A percentile compares a stretch with the other conserved stretches of the same genome.
These are phyloP conservation scores for Lethrus apterus DNA, from an alignment of 1,140 invertebrate species.

Conservation along the genomic window DNA sequence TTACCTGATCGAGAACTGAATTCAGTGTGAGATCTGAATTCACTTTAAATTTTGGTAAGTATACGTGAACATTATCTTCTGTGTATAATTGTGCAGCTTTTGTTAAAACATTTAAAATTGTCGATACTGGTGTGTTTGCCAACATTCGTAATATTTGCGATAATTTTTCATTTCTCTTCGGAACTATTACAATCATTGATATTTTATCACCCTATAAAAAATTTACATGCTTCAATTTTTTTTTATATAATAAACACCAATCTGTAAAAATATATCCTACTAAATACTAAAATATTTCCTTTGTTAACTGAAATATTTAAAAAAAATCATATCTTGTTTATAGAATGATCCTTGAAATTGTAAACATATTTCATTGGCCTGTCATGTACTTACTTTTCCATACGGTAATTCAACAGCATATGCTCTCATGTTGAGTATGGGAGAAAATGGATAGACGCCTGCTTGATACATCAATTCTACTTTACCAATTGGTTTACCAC, in stretches of 20 bases:
- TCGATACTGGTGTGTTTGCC: slow-evolving; percentile 45
- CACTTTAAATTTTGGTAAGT: slow-evolving; percentile 64
- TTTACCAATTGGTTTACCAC: slow-evolving; percentile 43
- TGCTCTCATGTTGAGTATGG: slow-evolving; percentile 49
- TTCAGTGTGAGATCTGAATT: slow-evolving; percentile 56
- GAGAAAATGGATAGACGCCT: slow-evolving; percentile 46
- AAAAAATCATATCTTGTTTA: slow-evolving; percentile 12
- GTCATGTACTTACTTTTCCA: slow-evolving; percentile 40
- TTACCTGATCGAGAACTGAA: slow-evolving; percentile 48
- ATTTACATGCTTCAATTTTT: too few species aligned
- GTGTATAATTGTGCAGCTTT: slow-evolving; percentile 40
- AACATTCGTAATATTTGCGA: slow-evolving; percentile 48
- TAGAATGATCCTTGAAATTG: background rate
- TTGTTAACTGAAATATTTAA: slow-evolving; percentile 14
- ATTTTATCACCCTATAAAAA: slow-evolving; percentile 49
- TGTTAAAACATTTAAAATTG: slow-evolving; percentile 47
- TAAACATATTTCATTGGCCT: background rate
- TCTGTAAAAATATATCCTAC: too few species aligned
- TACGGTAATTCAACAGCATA: slow-evolving; percentile 68
- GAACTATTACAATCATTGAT: slow-evolving; percentile 62
- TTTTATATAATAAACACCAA: too few species aligned
- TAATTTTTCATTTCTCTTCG: slow-evolving; percentile 43
- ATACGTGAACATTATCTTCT: slow-evolving; percentile 57
- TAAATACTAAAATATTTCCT: too few species aligned
- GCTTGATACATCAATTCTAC: slow-evolving; percentile 57